phyloP scores from a whole-genome alignment of 2,888 invertebrate genomes.

The Chloroclystis v-ata region DNA sequence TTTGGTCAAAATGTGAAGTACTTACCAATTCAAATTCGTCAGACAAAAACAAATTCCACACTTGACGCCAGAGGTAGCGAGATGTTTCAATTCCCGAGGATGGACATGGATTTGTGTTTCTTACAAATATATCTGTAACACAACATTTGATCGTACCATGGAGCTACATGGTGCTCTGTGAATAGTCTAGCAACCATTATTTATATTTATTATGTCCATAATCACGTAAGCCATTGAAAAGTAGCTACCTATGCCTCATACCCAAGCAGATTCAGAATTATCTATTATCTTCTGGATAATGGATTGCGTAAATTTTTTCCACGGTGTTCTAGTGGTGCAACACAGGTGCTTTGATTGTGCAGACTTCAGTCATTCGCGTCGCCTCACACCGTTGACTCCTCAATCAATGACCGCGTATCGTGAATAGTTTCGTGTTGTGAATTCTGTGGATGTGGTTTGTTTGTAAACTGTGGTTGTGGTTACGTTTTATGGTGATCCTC shows the following conservation, averaged over 20 bases:
- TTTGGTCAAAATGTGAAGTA: too few relatives aligned
- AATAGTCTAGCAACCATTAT: too few relatives aligned
- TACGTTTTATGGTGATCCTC: not conserved
- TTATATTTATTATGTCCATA: too few relatives aligned
- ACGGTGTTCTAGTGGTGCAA: constrained; percentile 69
- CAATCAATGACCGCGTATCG: constrained; percentile 20
- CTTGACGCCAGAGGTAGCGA: too few relatives aligned
- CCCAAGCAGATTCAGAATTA: constrained; percentile 42
- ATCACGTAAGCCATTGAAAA: not conserved
- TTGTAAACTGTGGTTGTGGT: constrained; percentile 16
- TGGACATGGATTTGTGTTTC: too few relatives aligned
- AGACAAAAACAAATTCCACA: too few relatives aligned
- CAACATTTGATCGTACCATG: too few relatives aligned
- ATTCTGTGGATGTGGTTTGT: constrained; percentile 39
- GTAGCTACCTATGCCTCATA: too few relatives aligned
- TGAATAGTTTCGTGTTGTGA: constrained; percentile 6
- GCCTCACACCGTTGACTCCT: constrained; percentile 49
- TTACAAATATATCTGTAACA: too few relatives aligned
- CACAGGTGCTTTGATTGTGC: constrained; percentile 42
- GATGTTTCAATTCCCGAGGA: too few relatives aligned
- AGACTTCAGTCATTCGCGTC: constrained; percentile 61
- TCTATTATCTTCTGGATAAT: constrained; percentile 64
- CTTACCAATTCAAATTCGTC: too few relatives aligned
- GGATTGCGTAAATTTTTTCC: constrained; percentile 73
- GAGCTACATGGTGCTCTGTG: too few relatives aligned